Conservation (phyloP, 1,140 invertebrate species). For the Potamilus streckersoni region DNA sequence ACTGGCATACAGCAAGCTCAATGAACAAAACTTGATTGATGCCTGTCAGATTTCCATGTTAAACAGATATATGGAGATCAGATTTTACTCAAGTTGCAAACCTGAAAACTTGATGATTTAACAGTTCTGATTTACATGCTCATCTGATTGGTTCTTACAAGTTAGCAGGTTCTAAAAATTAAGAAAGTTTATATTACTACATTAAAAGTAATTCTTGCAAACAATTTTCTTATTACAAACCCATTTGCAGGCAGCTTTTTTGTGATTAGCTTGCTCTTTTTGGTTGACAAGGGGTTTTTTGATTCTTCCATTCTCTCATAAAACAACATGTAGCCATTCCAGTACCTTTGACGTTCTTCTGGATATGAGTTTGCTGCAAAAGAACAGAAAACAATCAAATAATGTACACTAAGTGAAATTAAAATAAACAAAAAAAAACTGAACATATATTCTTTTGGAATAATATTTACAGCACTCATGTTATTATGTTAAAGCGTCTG, state of each 20-base stretch:
- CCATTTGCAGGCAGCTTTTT: constrained; percentile 48
- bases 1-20: no score
- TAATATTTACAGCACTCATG: no score
- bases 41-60: no score
- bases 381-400: neutral
- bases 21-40: no score
- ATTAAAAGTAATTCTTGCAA: neutral
- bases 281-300: constrained; percentile 60
- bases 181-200: neutral
- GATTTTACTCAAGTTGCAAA: no score
- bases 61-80: no score
- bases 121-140: neutral
- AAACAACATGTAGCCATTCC: constrained; percentile 67
- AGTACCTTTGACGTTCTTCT: constrained; percentile 64
- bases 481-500: no score
- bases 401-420: neutral
- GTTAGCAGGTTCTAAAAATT: neutral
- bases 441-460: no score
- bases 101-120: constrained; percentile 1
- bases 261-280: constrained; percentile 58
- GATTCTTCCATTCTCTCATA: constrained; percentile 63
- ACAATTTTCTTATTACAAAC: constrained; percentile 33
- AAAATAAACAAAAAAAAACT: no score
- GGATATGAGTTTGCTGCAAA: constrained; percentile 47
- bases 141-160: neutral